Base-by-base conservation (phyloP, 2,797 vertebrate genomes). In the Lepilemur ruficaudatus region DNA sequence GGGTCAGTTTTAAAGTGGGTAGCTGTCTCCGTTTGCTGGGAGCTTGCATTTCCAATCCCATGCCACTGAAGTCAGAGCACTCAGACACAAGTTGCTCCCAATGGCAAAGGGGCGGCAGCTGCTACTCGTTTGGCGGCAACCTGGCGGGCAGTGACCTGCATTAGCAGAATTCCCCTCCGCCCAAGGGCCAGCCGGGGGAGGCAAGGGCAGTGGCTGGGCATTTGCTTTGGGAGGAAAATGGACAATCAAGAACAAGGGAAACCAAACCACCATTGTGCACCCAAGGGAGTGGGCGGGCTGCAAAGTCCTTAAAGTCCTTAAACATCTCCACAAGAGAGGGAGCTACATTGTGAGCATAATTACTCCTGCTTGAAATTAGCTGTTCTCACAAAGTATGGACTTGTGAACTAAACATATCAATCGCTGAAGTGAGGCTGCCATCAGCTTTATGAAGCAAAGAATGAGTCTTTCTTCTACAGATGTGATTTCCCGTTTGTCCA, bases 11-110 rank as follows among this genome's bases (percentile, higher is more conserved):
- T 67, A 96, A 97, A 83, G 82, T 0, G 65, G 46, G 70, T 28
- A 48, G 75, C 12, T 97, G 96, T 93, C 95, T 97, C 97, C 93
- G 86, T 50, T 86, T 87, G 50, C 93, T 41, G 23, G 18, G 70
- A 94, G 61, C 97, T 95, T 89, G 94, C 91, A 95, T 92, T 88
- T 87, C 86, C 32, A 93, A 84, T 83, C 88, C 96, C 87, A 73
- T 32, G 97, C 96, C 79, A 55, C 0, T 2, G 67, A 93, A 85
- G 95, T 95, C 96, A 97, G 97, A 8, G 70, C 95, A 94, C 88
- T 97, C 94, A 98, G 98, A 48, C 23, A 18, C 0, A 18, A 28
- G 4, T 10, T 22, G 46, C 55, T 63, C 20, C 50, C 12, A 1
- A 20, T 0, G 38, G 2, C 43, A 81, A 18, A 67, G 41, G 46